These are phyloP conservation scores for Tetrapedia diversipes DNA, from an alignment of 2,888 invertebrate species.

Conservation along the genomic window DNA sequence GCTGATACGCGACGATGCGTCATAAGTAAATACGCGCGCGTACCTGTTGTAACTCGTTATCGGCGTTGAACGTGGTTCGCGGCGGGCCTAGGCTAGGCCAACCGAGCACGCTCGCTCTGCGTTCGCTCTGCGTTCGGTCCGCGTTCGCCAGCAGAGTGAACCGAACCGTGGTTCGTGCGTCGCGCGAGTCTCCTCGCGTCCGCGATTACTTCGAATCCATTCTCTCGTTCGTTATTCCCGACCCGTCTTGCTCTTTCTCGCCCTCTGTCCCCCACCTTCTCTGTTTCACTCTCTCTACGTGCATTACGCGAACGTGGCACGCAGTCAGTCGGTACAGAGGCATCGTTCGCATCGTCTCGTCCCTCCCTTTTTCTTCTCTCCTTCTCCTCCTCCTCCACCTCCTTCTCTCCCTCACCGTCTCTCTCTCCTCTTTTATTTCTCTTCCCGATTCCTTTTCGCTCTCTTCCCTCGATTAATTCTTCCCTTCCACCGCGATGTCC, in stretches of 20 bases:
- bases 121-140: slow-evolving; percentile 13
- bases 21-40: slow-evolving; percentile 60
- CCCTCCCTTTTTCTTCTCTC: slow-evolving; percentile 45
- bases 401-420: slow-evolving; percentile 23
- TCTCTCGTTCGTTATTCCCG: slow-evolving; percentile 54
- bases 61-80: slow-evolving; percentile 57
- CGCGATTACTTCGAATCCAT: slow-evolving; percentile 36
- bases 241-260: slow-evolving; percentile 50
- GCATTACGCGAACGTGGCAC: slow-evolving; percentile 65
- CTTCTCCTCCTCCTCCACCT: background rate
- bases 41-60: slow-evolving; percentile 76
- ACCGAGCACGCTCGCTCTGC: too few relatives aligned
- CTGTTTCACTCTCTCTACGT: slow-evolving; percentile 59
- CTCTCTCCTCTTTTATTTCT: background rate
- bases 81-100: slow-evolving; percentile 7
- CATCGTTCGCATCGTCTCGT: slow-evolving; percentile 67
- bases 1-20: slow-evolving; percentile 60
- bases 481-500: background rate
- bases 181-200: slow-evolving; percentile 29
- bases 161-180: slow-evolving; percentile 37
- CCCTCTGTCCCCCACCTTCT: slow-evolving; percentile 38
- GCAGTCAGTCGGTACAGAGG: slow-evolving; percentile 73
- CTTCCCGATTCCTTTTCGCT: background rate
- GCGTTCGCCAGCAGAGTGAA: slow-evolving; percentile 30
- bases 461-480: slow-evolving; percentile 13